Evolutionary conservation across 2,888 invertebrate genomes (phyloP), one percentile per base, ranked within the genome.

Genomic region (Rhamnusium bicolor): DNA sequence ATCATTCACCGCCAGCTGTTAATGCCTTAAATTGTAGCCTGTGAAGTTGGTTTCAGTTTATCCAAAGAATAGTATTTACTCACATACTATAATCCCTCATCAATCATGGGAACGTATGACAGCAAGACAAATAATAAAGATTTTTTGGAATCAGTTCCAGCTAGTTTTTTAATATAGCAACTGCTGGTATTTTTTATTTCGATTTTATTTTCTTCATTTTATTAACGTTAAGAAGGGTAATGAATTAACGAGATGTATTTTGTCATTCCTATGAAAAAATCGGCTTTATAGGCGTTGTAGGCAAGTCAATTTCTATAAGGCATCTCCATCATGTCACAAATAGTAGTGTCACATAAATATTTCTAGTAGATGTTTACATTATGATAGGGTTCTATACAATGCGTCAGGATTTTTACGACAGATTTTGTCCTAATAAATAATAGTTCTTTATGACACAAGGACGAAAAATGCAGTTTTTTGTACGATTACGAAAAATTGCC

Each of bases 141-240:
- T 53, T 54, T 61, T 63, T 63, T 27, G 18, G 27, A 63, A 63
- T 63, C 49, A 63, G 63, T 63, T 63, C 63, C 63, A 63, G 24
- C 27, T 14, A 63, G 19, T 63, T 63, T 63, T 63, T 51, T 27
- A 63, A 51, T 16, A 49, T 6, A 47, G 18, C 60, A 40, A 46
- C 24, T 46, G 46, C 6, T 29, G 2, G 24, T 14, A 63, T 27
- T 24, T 63, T 63, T 63, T 62, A 63, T 63, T 49, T 49, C 49
- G 8, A 51, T 63, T 63, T 16, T 12, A 24, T 47, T 27, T 16
- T 63, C 49, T 29, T 49, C 63, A 24, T n/a, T 51, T 49, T 51
- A 27, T 14, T 51, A 1, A 10, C n/a, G 49, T 27, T 16, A 51
- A 16, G 49, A 49, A 21, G 49, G 16, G 24, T 63, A 49, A 63